Evolutionary conservation across 2,888 invertebrate genomes (phyloP), one percentile per base, ranked within the genome.

Genomic region (Adela reaumurella): DNA sequence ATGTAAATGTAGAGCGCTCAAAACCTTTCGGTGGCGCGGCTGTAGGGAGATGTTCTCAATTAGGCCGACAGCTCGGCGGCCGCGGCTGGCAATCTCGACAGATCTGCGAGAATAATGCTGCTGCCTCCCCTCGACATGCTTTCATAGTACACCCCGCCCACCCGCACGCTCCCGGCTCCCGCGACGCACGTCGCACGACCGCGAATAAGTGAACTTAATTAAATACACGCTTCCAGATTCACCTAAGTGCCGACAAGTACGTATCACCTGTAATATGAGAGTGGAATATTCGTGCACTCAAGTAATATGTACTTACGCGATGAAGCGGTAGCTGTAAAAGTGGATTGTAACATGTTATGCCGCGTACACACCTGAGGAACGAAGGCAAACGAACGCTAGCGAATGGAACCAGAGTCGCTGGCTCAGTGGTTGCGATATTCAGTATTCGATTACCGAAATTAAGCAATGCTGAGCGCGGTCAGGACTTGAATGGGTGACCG

Each of bases 91-190:
- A 51, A 50, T 35, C 35, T 35, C 35, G 35, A 35, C 35, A 14
- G 35, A 35, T 35, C 35, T 14, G 35, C 35, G 24, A 35, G 35
- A 35, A 14, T 35, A 35, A 35, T 35, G 35, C 14, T 35, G 24
- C 35, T 54, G 47, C 51, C 47, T 46, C 46, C 47, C 24, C 44
- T 46, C 47, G 48, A n/a, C n/a, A 50, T 52, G 48, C 52, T 48
- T 50, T 52, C 50, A 49, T 50, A 46, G 46, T 48, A 24, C 44
- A 35, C 50, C 45, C 47, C 47, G 17, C 43, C 45, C 50, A 8
- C 46, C 50, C 28, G 45, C 29, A 46, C 46, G 20, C 46, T 18
- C 44, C 28, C 49, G 14, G 19, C 43, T 42, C 24, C 14, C 17
- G n/a, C 45, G 14, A 17, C 41, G 42, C 18, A 17, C 24, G 45